Percentiles rank a stretch among this genome's conserved stretches.
These are phyloP conservation scores for Tachypleus tridentatus DNA, from an alignment of 1,140 invertebrate species.

Conservation along the genomic window DNA sequence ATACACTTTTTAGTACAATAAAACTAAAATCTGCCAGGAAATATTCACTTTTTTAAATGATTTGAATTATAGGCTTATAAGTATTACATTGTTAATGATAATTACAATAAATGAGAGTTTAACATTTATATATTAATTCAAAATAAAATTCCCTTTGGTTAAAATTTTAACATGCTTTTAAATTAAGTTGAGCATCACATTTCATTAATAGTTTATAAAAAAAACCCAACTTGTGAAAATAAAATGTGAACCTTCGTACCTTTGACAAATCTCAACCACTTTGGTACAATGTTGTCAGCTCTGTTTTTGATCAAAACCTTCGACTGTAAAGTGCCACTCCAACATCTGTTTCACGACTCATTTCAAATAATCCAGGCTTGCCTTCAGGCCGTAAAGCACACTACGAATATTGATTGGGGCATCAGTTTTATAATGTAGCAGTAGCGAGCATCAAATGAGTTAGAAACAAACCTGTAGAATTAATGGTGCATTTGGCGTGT, in stretches of 20 bases:
- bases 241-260: conserved; percentile 38
- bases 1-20: too few relatives aligned
- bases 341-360: conserved; percentile 63
- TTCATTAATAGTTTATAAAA: too few relatives aligned
- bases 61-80: too few relatives aligned
- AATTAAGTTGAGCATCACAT: too few relatives aligned
- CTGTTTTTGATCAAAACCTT: conserved; percentile 76
- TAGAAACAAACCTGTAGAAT: conserved; percentile 72
- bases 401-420: conserved; percentile 82
- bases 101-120: too few relatives aligned
- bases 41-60: too few relatives aligned
- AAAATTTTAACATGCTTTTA: too few relatives aligned
- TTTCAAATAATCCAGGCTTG: conserved; percentile 65
- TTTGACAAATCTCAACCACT: conserved; percentile 89
- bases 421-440: conserved; percentile 73
- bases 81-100: too few relatives aligned
- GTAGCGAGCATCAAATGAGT: conserved; percentile 67
- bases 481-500: conserved; percentile 73
- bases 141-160: too few relatives aligned
- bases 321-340: conserved; percentile 76
- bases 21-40: too few relatives aligned
- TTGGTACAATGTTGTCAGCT: conserved; percentile 79
- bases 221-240: too few relatives aligned
- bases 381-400: conserved; percentile 80
- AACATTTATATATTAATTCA: too few relatives aligned